Percentiles rank a stretch among this genome's conserved stretches.
Conservation (phyloP, 2,888 invertebrate species). For the Elegia similella region DNA sequence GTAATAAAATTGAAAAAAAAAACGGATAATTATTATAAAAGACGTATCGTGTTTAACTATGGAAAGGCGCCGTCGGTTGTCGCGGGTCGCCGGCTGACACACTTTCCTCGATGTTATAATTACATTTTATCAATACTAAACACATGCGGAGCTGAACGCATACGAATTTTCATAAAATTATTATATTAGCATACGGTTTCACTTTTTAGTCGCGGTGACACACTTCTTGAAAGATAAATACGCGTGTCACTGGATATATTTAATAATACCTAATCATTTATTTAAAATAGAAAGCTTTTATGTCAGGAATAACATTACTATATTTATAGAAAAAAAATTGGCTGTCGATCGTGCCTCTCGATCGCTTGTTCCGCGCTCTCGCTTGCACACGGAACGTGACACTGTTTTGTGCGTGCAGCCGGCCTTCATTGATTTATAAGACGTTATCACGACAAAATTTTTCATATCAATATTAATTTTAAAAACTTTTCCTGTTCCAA, state of each 20-base stretch:
- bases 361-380: no score
- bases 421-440: no score
- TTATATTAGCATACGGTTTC: conserved; percentile 33
- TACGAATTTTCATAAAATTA: conserved; percentile 27
- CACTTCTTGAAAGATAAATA: conserved; percentile 21
- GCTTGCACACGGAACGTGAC: no score
- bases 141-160: conserved; percentile 29
- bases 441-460: no score
- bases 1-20: no score
- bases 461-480: no score
- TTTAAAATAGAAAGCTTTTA: not conserved
- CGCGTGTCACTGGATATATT: not conserved
- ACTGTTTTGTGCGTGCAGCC: no score
- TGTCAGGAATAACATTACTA: no score
- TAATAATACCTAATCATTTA: not conserved
- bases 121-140: conserved; percentile 41
- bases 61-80: conserved; percentile 28
- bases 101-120: conserved; percentile 68
- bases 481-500: no score
- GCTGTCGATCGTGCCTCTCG: no score
- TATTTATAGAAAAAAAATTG: no score
- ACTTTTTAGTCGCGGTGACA: conserved; percentile 33
- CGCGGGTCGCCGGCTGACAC: conserved; percentile 61
- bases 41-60: conserved; percentile 14
- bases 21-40: not conserved